Percentiles rank a stretch among this genome's conserved stretches.
Conservation (phyloP, 2,797 vertebrate genomes). For the Leontocebus nigricollis region DNA sequence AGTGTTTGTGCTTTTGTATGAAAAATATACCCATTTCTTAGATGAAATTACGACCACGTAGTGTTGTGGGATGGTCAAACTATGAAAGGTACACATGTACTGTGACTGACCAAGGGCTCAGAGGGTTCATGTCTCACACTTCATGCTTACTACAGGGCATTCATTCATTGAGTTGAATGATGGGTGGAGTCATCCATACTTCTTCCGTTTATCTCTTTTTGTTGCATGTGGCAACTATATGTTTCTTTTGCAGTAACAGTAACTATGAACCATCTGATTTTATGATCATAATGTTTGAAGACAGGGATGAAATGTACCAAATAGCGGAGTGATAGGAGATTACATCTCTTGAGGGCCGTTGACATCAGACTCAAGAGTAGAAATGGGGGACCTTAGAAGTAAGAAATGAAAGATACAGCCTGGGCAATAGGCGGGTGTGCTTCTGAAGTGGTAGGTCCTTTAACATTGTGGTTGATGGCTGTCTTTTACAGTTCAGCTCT, state of each 20-base stretch:
- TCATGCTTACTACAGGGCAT: background rate
- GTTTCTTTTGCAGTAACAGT: background rate
- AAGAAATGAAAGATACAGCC: background rate
- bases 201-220: background rate
- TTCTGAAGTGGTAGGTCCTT: background rate
- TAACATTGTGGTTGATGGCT: background rate
- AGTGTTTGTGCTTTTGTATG: background rate
- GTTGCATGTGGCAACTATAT: background rate
- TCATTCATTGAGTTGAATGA: background rate
- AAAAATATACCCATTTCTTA: background rate
- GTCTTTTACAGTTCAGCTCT: background rate
- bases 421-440: background rate
- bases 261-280: background rate
- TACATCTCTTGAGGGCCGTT: background rate
- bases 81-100: background rate
- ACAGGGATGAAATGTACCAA: background rate
- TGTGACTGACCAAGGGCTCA: background rate
- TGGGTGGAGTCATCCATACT: background rate
- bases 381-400: background rate
- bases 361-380: background rate
- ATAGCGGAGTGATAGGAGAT: background rate
- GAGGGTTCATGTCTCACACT: background rate
- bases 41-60: background rate
- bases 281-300: background rate
- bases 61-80: background rate